Conservation (phyloP, 2,888 invertebrate species). For the Liodrosophila aerea region DNA sequence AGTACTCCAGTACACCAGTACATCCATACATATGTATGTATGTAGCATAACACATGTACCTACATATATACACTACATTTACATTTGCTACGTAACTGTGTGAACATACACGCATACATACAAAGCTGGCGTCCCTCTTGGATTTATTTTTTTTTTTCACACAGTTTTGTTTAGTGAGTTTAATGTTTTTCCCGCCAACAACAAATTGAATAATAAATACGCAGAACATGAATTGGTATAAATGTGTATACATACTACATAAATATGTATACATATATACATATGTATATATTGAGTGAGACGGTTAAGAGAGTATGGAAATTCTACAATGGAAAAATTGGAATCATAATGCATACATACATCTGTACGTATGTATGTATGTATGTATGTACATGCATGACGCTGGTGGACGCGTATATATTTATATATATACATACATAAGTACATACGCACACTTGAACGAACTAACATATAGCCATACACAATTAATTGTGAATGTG, state of each 20-base stretch:
- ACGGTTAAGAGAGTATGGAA: neutral
- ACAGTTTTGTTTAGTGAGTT: too few species aligned
- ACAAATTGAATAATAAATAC: neutral
- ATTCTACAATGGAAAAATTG: slow-evolving; percentile 1
- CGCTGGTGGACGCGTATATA: slow-evolving; percentile 8
- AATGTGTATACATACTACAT: too few species aligned
- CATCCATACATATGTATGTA: slow-evolving; percentile 24
- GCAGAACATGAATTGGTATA: slow-evolving; percentile 9
- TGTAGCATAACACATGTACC: slow-evolving; percentile 5
- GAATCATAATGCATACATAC: slow-evolving; percentile 9
- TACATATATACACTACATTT: slow-evolving; percentile 25
- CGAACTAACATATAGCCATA: slow-evolving; percentile 12
- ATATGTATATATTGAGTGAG: neutral
- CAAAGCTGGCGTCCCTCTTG: neutral
- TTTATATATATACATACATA: slow-evolving; percentile 6
- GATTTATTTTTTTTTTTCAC: too few species aligned
- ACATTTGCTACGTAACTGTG: slow-evolving; percentile 17
- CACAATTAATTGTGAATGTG: neutral
- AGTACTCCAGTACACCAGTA: slow-evolving; percentile 30
- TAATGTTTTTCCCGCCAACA: too few species aligned
- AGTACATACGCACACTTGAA: slow-evolving; percentile 9
- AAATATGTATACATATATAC: slow-evolving; percentile 4
- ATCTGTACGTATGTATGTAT: slow-evolving; percentile 8
- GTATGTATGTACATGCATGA: slow-evolving; percentile 7
- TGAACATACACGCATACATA: slow-evolving; percentile 32